phyloP scores from a whole-genome alignment of 2,888 invertebrate genomes.

The Nomada fucata region DNA sequence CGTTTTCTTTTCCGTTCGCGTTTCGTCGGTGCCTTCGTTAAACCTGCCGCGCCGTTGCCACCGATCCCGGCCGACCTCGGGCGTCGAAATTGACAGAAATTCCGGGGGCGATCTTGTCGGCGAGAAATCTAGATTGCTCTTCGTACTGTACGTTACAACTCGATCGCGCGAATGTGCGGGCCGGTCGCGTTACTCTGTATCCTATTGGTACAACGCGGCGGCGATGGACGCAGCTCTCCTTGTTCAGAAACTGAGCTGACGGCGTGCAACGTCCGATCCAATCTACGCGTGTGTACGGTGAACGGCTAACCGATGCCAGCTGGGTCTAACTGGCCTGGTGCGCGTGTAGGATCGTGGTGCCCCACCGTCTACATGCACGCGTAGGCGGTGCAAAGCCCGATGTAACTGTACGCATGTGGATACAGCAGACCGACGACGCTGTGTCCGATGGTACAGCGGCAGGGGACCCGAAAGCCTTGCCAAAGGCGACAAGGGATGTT shows the following conservation, averaged over 20 bases:
- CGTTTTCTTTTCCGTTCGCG: not conserved
- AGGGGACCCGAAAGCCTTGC: conserved; percentile 56
- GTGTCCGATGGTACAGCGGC: conserved; percentile 51
- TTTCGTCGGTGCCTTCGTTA: conserved; percentile 8
- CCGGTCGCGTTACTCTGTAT: conserved; percentile 68
- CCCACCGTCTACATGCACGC: conserved; percentile 66
- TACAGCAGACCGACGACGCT: conserved; percentile 64
- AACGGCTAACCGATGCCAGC: conserved; percentile 67
- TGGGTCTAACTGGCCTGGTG: conserved; percentile 54
- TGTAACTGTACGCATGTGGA: conserved; percentile 70
- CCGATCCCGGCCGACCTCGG: conserved; percentile 3
- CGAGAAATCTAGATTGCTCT: conserved; percentile 67
- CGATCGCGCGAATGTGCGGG: conserved; percentile 71
- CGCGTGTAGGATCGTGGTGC: conserved; percentile 60
- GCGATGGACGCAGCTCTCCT: conserved; percentile 70
- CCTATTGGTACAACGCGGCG: conserved; percentile 67
- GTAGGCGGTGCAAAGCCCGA: conserved; percentile 66
- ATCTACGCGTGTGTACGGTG: conserved; percentile 72
- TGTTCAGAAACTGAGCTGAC: conserved; percentile 77
- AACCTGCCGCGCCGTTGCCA: conserved; percentile 9
- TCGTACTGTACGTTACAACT: conserved; percentile 70
- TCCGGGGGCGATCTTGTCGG: conserved; percentile 61
- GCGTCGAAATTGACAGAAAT: conserved; percentile 58
- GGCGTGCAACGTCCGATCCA: conserved; percentile 76
- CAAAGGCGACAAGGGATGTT: conserved; percentile 72